Evolutionary conservation across 1,140 invertebrate species (phyloP), one percentile per base, ranked within the genome.

Genomic region (Ceratina australensis): DNA sequence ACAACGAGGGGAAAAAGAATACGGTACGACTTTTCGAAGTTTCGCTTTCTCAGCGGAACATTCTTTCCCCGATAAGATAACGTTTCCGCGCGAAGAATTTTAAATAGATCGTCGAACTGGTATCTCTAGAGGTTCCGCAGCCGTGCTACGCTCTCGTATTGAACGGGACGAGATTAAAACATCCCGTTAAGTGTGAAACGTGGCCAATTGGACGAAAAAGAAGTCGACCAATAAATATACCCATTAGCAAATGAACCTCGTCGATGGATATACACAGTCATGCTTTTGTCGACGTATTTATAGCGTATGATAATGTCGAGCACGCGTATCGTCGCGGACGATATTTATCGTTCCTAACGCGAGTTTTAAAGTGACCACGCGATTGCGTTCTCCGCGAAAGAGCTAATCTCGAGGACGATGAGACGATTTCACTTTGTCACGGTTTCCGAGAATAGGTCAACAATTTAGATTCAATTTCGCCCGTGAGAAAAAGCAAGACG

Each of bases 61-160:
- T 72, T 72, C 76, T 65, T 71, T 50, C 28, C 0, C 49, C 69
- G 76, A 72, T 72, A 78, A 78, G 68, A 72, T 77, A 77, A 72
- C 52, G 57, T 49, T 78, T 78, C 68, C 76, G 69, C 50, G 50
- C 69, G 68, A 78, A 65, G 76, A 78, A 78, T 56, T 61, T 65
- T 57, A 72, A 78, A 78, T 78, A 65, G 75, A 72, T 72, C 68
- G 67, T 61, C 50, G 68, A 63, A 56, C 60, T n/a, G n/a, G 52
- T 54, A n/a, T 54, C 52, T 42, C 2, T 5, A 42, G 33, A 42
- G 33, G 5, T 42, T 42, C 33, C 33, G 33, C 33, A 7, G 33
- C 33, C 33, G 5, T 7, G 33, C n/a, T n/a, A n/a, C 33, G 33
- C 5, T 42, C 33, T 22, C 52, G 28, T 57, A 49, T 74, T 66